Evolutionary conservation across 2,797 vertebrate species (phyloP).

Genomic region (Macroramphosus scolopax): DNA sequence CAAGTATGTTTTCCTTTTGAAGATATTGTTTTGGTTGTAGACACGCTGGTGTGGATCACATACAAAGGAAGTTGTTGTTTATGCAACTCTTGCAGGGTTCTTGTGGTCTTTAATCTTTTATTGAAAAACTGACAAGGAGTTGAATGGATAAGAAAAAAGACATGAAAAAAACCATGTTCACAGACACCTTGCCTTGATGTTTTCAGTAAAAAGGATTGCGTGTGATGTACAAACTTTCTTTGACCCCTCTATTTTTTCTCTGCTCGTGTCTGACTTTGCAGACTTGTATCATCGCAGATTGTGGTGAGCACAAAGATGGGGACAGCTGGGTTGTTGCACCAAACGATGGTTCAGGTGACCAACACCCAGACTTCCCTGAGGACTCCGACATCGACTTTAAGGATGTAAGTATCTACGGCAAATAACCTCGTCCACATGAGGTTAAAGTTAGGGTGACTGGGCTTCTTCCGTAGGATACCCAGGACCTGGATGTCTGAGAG

Average conservation of each 20-base stretch:
- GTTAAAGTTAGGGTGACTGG: neutral
- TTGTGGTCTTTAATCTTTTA: no score
- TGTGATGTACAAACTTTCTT: neutral
- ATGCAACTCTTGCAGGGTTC: no score
- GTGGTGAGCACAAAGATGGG: constrained; percentile 87
- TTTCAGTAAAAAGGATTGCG: neutral
- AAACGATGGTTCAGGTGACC: constrained; percentile 85
- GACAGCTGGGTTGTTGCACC: constrained; percentile 83
- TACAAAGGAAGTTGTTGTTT: no score
- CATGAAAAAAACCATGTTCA: no score
- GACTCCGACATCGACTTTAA: constrained; percentile 89
- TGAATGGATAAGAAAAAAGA: no score
- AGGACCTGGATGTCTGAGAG: no score
- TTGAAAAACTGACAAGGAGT: no score
- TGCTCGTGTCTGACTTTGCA: constrained; percentile 39
- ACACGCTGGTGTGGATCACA: no score
- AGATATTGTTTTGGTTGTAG: no score
- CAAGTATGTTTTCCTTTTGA: no score
- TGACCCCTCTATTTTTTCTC: neutral
- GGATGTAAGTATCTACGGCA: constrained; percentile 78
- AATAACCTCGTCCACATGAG: constrained; percentile 12
- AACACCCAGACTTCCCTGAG: constrained; percentile 90
- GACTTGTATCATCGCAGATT: constrained; percentile 88
- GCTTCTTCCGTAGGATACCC: neutral
- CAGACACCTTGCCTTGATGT: no score